phyloP scores from a whole-genome alignment of 2,888 invertebrate species.

The Panorpa germanica region DNA sequence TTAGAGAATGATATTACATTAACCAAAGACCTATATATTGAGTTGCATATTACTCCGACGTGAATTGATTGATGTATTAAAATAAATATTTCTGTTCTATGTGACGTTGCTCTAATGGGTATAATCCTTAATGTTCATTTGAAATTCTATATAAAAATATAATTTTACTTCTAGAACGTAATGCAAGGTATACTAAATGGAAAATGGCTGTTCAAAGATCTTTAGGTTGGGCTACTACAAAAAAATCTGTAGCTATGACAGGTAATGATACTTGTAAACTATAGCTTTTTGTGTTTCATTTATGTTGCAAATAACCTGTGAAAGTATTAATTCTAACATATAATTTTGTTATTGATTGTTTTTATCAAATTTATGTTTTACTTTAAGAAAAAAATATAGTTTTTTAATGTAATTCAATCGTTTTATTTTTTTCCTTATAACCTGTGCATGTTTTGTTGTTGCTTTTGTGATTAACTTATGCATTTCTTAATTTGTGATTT shows the following conservation, averaged over 20 bases:
- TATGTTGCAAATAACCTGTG: slow-evolving; percentile 3
- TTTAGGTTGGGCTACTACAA: slow-evolving; percentile 69
- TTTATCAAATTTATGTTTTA: too few relatives aligned
- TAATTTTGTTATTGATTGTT: slow-evolving; percentile 10
- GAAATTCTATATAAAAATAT: slow-evolving; percentile 1
- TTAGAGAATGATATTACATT: too few relatives aligned
- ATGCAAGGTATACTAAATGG: slow-evolving; percentile 76
- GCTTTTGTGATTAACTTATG: too few relatives aligned
- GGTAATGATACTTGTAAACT: slow-evolving; percentile 29
- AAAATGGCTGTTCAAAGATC: slow-evolving; percentile 87
- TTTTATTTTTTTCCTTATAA: too few relatives aligned
- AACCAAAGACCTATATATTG: too few relatives aligned
- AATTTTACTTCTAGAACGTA: slow-evolving; percentile 39
- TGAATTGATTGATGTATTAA: too few relatives aligned
- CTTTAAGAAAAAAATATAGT: too few relatives aligned
- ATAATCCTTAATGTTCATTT: not conserved
- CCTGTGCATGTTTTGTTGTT: too few relatives aligned
- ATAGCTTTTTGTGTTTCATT: not conserved
- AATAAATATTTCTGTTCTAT: too few relatives aligned
- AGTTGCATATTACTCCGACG: too few relatives aligned
- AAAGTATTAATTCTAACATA: not conserved
- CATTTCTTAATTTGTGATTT: too few relatives aligned
- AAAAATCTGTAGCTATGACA: slow-evolving; percentile 59
- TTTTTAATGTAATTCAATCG: too few relatives aligned
- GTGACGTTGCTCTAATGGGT: not conserved